These are phyloP conservation scores for Sipha maydis DNA, from an alignment of 2,888 invertebrate species.

Conservation along the genomic window DNA sequence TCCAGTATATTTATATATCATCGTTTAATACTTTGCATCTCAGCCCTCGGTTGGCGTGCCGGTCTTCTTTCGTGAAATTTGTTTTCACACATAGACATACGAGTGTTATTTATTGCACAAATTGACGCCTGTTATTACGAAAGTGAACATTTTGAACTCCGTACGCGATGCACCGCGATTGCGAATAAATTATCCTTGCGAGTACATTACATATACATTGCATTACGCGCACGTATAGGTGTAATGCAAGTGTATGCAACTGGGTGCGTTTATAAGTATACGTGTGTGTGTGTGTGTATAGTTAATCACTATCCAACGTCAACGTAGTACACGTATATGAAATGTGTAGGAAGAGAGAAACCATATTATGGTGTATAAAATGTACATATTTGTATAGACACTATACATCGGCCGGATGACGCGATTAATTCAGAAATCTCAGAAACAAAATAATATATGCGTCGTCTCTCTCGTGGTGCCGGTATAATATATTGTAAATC, in stretches of 20 bases:
- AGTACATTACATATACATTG: background rate
- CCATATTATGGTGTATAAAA: too few relatives aligned
- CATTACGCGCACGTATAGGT: background rate
- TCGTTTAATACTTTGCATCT: too few relatives aligned
- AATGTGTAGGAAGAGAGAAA: conserved; percentile 23
- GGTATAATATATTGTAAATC: background rate
- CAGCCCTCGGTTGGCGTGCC: background rate
- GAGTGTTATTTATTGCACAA: background rate
- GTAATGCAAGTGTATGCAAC: too few relatives aligned
- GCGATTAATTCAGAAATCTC: conserved; percentile 26
- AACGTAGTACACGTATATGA: background rate
- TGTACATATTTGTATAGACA: too few relatives aligned
- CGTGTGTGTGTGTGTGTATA: background rate
- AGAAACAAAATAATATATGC: background rate
- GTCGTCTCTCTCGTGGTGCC: background rate
- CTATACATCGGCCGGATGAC: background rate
- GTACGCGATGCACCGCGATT: background rate
- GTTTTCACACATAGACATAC: background rate
- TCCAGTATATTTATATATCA: background rate
- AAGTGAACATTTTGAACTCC: background rate
- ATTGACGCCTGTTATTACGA: conserved; percentile 11
- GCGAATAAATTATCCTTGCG: conserved; percentile 13
- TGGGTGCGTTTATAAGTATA: background rate
- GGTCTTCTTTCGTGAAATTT: background rate
- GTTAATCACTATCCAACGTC: background rate